These are phyloP conservation scores for Drosophila anomalipes DNA, from an alignment of 2,888 invertebrate species.

Conservation along the genomic window DNA sequence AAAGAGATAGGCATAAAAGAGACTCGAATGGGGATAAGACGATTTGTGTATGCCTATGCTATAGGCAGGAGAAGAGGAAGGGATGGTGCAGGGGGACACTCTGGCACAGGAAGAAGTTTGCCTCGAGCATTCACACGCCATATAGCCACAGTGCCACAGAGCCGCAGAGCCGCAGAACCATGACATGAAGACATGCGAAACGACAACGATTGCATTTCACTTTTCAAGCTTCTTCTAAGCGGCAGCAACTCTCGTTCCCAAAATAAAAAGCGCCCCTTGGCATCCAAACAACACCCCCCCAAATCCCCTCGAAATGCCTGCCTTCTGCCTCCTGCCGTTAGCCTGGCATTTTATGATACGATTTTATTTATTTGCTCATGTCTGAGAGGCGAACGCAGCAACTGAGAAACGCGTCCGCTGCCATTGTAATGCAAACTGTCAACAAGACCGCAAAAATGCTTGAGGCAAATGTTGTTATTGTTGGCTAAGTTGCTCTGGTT, in stretches of 20 bases:
- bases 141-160: constrained; percentile 62
- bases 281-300: not conserved
- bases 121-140: constrained; percentile 77
- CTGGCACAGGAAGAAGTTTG: constrained; percentile 61
- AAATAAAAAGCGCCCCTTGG: constrained; percentile 7
- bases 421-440: constrained; percentile 80
- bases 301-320: not conserved
- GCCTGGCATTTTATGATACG: constrained; percentile 74
- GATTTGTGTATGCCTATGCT: constrained; percentile 52
- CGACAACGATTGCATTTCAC: constrained; percentile 75
- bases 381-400: constrained; percentile 27
- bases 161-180: constrained; percentile 65
- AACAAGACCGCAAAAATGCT: constrained; percentile 74
- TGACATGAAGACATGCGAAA: constrained; percentile 70
- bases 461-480: constrained; percentile 49
- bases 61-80: not conserved
- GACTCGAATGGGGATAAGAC: constrained; percentile 68
- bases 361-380: constrained; percentile 77
- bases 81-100: not conserved
- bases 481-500: constrained; percentile 4
- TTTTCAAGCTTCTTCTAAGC: constrained; percentile 54
- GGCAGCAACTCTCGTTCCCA: not conserved
- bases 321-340: constrained; percentile 25
- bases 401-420: constrained; percentile 54
- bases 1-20: constrained; percentile 56